phyloP scores from a whole-genome alignment of 2,797 vertebrate species.

The Eupleurogrammus muticus region DNA sequence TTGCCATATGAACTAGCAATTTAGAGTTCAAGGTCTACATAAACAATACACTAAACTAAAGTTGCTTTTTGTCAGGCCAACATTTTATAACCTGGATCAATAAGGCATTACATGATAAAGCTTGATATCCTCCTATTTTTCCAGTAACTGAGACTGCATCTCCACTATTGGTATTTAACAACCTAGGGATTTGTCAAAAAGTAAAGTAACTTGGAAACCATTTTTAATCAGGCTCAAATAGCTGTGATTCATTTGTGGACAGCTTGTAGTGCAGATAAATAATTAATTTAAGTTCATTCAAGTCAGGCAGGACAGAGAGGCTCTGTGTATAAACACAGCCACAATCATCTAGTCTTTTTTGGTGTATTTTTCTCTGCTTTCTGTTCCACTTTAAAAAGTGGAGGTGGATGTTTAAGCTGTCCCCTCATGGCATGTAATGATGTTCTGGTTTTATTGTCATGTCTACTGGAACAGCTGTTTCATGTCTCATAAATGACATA shows the following conservation, averaged over 20 bases:
- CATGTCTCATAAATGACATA: no score
- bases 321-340: no score
- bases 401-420: no score
- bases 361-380: no score
- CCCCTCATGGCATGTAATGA: no score
- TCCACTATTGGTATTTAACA: slow-evolving; percentile 9
- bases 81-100: slow-evolving; percentile 3
- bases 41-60: slow-evolving; percentile 2
- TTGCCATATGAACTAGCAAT: not conserved
- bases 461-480: slow-evolving; percentile 37
- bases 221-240: slow-evolving; percentile 21
- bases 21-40: not conserved
- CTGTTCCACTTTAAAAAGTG: no score
- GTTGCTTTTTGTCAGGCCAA: not conserved
- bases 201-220: not conserved
- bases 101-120: slow-evolving; percentile 1
- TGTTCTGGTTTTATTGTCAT: no score
- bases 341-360: no score
- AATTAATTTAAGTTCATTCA: not conserved
- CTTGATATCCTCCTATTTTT: not conserved
- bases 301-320: no score
- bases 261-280: not conserved
- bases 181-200: not conserved
- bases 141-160: not conserved
- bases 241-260: slow-evolving; percentile 28